phyloP scores from a whole-genome alignment of 1,140 invertebrate genomes.

The Cylas formicarius region DNA sequence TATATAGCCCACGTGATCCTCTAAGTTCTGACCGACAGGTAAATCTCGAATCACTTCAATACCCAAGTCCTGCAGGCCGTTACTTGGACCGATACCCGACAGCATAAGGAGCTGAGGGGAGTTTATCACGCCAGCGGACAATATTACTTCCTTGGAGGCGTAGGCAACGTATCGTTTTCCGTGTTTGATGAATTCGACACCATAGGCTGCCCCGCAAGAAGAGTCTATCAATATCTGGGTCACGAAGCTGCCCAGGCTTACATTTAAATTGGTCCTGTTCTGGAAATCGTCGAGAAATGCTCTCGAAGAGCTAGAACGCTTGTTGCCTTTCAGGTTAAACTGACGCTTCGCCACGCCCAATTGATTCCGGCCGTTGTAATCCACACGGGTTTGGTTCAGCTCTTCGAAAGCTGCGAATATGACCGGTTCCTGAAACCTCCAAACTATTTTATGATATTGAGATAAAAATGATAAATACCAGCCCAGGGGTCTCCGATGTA shows the following conservation, averaged over 20 bases:
- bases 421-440: neutral
- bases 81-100: too few relatives aligned
- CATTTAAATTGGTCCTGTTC: conserved; percentile 50
- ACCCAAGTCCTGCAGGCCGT: too few relatives aligned
- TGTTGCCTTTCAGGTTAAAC: conserved; percentile 45
- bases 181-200: conserved; percentile 48
- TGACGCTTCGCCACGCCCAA: conserved; percentile 42
- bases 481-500: conserved; percentile 1
- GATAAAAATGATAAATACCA: too few relatives aligned
- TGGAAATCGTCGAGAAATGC: conserved; percentile 48
- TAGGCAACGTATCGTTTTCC: conserved; percentile 36
- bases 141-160: conserved; percentile 17
- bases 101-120: too few relatives aligned
- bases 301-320: conserved; percentile 50
- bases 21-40: conserved; percentile 43
- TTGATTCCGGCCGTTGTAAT: conserved; percentile 45
- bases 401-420: neutral
- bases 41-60: conserved; percentile 35
- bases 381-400: too few relatives aligned
- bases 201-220: conserved; percentile 56
- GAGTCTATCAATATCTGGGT: conserved; percentile 47
- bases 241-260: conserved; percentile 42
- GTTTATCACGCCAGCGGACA: too few relatives aligned
- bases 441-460: neutral
- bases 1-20: conserved; percentile 44